These are phyloP conservation scores for Mormyrus lacerda DNA, from an alignment of 2,113 vertebrate species.

Conservation along the genomic window DNA sequence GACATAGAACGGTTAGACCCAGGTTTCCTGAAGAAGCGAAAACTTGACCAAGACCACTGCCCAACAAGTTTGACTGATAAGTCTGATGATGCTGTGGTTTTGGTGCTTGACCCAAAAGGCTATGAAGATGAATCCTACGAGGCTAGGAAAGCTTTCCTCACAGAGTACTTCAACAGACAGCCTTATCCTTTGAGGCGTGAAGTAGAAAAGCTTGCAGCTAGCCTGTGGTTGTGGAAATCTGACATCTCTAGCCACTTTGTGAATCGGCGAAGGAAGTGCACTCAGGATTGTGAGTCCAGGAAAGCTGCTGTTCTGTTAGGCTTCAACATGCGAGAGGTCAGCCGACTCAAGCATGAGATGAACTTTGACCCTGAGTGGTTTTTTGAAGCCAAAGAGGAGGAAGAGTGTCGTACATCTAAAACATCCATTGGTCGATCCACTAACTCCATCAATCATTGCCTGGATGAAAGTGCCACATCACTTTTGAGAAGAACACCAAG, in stretches of 20 bases:
- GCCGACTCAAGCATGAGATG: constrained; percentile 78
- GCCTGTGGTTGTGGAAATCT: constrained; percentile 92
- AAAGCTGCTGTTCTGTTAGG: constrained; percentile 77
- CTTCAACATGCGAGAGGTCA: constrained; percentile 87
- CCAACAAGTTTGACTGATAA: constrained; percentile 71
- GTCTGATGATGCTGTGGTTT: constrained; percentile 79
- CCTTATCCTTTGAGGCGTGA: constrained; percentile 84
- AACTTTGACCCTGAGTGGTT: constrained; percentile 65
- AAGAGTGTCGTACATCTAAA: constrained; percentile 68
- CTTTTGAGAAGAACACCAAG: constrained; percentile 13
- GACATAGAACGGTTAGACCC: constrained; percentile 69
- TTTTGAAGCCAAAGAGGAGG: constrained; percentile 64
- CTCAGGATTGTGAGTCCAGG: constrained; percentile 77
- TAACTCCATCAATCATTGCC: constrained; percentile 40
- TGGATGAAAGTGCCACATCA: constrained; percentile 35
- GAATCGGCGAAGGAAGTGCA: constrained; percentile 81
- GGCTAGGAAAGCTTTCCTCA: constrained; percentile 87
- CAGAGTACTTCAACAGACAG: constrained; percentile 82
- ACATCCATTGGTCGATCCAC: constrained; percentile 61
- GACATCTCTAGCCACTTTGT: constrained; percentile 90
- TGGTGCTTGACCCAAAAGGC: constrained; percentile 89
- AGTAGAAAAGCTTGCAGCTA: constrained; percentile 87
- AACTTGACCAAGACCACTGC: constrained; percentile 64
- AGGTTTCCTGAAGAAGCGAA: constrained; percentile 74
- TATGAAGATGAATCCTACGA: constrained; percentile 89